Conservation (phyloP, 2,888 invertebrate species). For the Ommatoiulus sabulosus region DNA sequence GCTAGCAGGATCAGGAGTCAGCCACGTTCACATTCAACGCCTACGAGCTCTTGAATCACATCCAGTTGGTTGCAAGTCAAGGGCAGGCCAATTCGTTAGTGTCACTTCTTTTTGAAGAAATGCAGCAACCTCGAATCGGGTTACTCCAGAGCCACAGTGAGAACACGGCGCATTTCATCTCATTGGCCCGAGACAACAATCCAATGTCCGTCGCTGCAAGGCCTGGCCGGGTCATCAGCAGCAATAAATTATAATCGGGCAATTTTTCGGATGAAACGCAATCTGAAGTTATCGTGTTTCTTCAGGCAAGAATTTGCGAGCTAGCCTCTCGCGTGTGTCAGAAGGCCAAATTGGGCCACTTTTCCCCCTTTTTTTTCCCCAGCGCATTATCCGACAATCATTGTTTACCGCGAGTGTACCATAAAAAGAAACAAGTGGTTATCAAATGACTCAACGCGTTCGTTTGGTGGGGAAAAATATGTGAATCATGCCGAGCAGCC, state of each 20-base stretch:
- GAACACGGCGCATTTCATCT: background rate
- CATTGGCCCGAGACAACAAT: background rate
- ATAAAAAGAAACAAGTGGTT: conserved; percentile 35
- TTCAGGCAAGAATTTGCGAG: background rate
- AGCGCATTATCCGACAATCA: background rate
- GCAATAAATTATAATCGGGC: background rate
- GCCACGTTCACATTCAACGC: background rate
- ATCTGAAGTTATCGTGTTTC: conserved; percentile 1
- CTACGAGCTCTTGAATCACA: conserved; percentile 36
- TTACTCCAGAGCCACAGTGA: background rate
- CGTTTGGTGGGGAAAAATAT: background rate
- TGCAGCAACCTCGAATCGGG: background rate
- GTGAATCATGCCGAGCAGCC: background rate
- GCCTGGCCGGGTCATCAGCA: background rate
- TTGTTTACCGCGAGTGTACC: background rate
- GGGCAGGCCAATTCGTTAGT: background rate
- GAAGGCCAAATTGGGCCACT: background rate
- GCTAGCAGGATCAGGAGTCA: background rate
- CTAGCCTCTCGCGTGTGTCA: background rate
- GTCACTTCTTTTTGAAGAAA: conserved; percentile 1
- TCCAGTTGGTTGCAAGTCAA: background rate
- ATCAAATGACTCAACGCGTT: conserved; percentile 18
- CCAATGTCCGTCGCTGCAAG: background rate
- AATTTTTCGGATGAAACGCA: background rate
- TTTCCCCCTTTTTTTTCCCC: background rate